Evolutionary conservation across 2,113 vertebrate genomes (phyloP).

Genomic region (Rhabdomys dilectus): DNA sequence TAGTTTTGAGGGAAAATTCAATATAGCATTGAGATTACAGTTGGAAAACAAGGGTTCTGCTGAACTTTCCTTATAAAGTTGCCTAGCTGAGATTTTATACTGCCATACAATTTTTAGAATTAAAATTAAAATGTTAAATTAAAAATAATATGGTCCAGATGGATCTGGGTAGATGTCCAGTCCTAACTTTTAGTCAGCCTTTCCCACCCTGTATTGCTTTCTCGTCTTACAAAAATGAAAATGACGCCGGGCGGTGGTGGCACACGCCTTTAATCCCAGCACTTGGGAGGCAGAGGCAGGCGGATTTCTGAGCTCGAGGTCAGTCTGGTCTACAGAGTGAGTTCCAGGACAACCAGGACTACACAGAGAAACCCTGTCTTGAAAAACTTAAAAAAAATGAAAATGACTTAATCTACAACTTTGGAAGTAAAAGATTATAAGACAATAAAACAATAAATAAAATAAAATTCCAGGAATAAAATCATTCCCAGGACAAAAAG

Average conservation of each 20-base stretch:
- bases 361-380: too few species aligned
- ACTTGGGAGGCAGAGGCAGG: too few species aligned
- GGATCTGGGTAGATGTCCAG: neutral
- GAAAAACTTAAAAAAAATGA: too few species aligned
- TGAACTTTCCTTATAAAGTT: constrained; percentile 31
- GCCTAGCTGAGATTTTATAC: neutral
- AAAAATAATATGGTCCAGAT: neutral
- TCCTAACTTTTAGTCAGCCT: neutral
- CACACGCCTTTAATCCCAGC: too few species aligned
- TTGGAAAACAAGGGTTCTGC: constrained; percentile 29
- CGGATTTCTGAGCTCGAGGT: too few species aligned
- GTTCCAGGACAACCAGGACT: too few species aligned
- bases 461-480: neutral
- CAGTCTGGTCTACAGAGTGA: too few species aligned
- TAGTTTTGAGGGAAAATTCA: constrained; percentile 63
- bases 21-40: constrained; percentile 23
- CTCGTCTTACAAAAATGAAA: constrained; percentile 38
- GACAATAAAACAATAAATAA: neutral
- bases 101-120: neutral
- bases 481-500: too few species aligned
- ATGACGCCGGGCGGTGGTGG: too few species aligned
- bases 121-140: neutral
- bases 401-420: neutral
- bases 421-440: neutral
- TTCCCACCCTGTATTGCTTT: neutral